Percentiles rank a stretch among this genome's conserved stretches.
Evolutionary conservation across 1,140 invertebrate genomes (phyloP).

Genomic region (Pachyrhynchus sulphureomaculatus): DNA sequence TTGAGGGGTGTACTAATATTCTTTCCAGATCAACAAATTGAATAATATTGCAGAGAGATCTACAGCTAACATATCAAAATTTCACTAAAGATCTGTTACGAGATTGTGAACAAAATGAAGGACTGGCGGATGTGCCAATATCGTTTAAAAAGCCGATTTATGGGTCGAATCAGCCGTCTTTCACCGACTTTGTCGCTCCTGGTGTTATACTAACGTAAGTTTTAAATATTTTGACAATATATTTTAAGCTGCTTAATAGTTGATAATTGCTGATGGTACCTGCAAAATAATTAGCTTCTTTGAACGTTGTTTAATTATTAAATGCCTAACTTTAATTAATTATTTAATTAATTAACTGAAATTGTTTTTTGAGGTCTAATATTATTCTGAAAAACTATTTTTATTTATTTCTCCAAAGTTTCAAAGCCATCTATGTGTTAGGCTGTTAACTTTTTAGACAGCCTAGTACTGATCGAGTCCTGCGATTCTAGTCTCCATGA

Average conservation of each 20-base stretch:
- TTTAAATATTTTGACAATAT: background rate
- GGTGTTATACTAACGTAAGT: conserved; percentile 87
- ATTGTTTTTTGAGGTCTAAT: no score
- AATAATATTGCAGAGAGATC: conserved; percentile 75
- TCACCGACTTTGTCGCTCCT: conserved; percentile 93
- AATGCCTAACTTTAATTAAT: no score
- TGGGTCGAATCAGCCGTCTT: conserved; percentile 79
- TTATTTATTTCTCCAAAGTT: no score
- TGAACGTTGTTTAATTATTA: no score
- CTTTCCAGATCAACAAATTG: conserved; percentile 85
- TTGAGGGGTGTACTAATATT: no score
- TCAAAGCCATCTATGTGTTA: no score
- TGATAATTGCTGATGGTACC: background rate
- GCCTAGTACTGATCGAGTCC: no score
- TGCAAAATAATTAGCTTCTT: no score
- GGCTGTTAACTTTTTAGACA: no score
- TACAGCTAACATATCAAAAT: conserved; percentile 71
- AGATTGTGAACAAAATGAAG: conserved; percentile 70
- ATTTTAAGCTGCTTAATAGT: background rate
- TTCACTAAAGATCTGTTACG: conserved; percentile 67
- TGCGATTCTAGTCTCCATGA: no score
- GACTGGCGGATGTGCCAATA: conserved; percentile 70
- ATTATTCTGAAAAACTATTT: no score
- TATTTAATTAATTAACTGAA: no score
- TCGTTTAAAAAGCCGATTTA: conserved; percentile 84